These are phyloP conservation scores for Paramisgurnus dabryanus DNA, from an alignment of 2,113 vertebrate species.

Conservation along the genomic window DNA sequence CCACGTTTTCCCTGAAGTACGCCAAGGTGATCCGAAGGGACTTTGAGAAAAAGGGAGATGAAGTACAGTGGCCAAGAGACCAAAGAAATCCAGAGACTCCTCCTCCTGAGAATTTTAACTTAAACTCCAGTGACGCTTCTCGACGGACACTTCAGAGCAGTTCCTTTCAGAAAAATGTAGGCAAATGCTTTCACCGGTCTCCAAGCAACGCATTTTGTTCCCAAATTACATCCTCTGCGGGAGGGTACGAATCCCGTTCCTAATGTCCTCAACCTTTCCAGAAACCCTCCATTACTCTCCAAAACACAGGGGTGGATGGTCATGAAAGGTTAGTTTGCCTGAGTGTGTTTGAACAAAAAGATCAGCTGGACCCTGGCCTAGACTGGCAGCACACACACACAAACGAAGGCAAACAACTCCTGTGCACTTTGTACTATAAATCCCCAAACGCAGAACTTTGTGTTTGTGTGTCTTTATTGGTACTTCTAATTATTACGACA, in stretches of 20 bases:
- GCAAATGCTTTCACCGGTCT: conserved; percentile 64
- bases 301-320: conserved; percentile 42
- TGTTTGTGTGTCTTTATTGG: conserved; percentile 30
- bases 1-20: conserved; percentile 69
- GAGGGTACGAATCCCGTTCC: conserved; percentile 49
- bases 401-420: conserved; percentile 32
- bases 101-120: conserved; percentile 56
- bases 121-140: conserved; percentile 61
- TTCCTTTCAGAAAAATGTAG: conserved; percentile 62
- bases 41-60: conserved; percentile 34
- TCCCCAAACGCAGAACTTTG: conserved; percentile 39
- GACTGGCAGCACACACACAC: conserved; percentile 2
- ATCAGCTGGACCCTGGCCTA: conserved; percentile 16
- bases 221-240: conserved; percentile 66
- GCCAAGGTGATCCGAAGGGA: conserved; percentile 45
- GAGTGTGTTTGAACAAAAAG: conserved; percentile 10
- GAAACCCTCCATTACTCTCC: conserved; percentile 64
- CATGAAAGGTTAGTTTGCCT: conserved; percentile 22
- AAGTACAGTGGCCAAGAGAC: not conserved
- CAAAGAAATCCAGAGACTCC: conserved; percentile 23
- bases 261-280: conserved; percentile 65
- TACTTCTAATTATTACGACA: conserved; percentile 20
- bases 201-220: conserved; percentile 71
- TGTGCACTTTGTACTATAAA: conserved; percentile 52
- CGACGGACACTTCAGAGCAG: conserved; percentile 11